phyloP scores from a whole-genome alignment of 2,113 vertebrate genomes.

The Struthidea cinerea region DNA sequence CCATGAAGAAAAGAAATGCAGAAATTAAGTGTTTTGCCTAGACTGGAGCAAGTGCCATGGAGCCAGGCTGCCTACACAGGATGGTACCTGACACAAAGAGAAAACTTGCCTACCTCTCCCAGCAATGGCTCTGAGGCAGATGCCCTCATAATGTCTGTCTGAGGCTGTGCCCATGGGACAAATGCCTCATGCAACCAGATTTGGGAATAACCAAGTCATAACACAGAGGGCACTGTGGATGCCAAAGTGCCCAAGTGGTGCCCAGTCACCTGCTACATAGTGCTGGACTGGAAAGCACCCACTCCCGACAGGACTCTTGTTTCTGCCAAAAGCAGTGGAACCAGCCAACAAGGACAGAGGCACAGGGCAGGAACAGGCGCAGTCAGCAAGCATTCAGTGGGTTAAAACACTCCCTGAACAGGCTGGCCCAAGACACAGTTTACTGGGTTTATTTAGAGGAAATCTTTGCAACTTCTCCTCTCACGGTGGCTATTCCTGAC shows the following conservation, averaged over 20 bases:
- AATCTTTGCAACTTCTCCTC: not conserved
- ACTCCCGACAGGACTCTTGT: rapidly evolving
- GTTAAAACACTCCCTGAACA: not conserved
- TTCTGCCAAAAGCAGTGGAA: not conserved
- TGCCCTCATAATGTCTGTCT: not conserved
- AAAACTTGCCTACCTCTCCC: not conserved
- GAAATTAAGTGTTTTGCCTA: not conserved
- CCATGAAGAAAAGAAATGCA: not conserved
- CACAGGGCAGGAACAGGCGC: not conserved
- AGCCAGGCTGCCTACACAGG: not conserved
- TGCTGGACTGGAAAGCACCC: not conserved
- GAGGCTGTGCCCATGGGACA: not conserved
- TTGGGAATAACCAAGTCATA: not conserved
- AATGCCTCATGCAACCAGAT: not conserved
- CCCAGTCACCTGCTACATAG: not conserved
- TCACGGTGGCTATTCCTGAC: not conserved
- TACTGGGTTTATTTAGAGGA: not conserved
- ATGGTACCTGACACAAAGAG: not conserved
- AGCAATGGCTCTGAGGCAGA: not conserved
- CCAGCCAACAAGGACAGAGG: not conserved
- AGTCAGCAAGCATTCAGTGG: not conserved
- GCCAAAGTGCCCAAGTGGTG: not conserved
- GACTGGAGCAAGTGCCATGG: not conserved
- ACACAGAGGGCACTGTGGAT: not conserved
- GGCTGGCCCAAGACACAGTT: not conserved